These are phyloP conservation scores for Vicugna pacos DNA, from an alignment of 2,113 vertebrate species.

Conservation along the genomic window DNA sequence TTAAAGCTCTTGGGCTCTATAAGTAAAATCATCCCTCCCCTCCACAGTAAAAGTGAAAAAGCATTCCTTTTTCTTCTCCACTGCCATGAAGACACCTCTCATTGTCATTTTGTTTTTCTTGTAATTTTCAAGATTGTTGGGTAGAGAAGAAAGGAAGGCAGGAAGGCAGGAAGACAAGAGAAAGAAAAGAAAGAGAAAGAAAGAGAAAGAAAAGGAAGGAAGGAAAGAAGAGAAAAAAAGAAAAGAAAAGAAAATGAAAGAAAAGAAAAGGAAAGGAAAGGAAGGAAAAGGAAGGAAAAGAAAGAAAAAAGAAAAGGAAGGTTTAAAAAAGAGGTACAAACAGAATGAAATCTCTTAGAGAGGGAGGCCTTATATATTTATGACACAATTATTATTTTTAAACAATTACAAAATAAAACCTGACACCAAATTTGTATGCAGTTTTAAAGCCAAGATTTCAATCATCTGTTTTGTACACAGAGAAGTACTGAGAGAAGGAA, in stretches of 20 bases:
- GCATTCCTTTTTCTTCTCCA: not conserved
- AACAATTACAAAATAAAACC: slow-evolving; percentile 17
- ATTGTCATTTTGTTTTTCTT: not conserved
- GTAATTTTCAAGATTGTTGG: not conserved
- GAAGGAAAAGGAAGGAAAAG: not conserved
- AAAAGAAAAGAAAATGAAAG: not conserved
- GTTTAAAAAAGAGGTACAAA: not conserved
- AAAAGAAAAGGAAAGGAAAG: not conserved
- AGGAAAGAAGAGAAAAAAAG: not conserved
- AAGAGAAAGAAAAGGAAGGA: not conserved
- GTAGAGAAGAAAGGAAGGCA: not conserved
- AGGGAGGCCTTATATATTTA: not conserved
- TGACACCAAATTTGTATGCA: not conserved
- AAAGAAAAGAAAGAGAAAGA: not conserved
- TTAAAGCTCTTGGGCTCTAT: not conserved
- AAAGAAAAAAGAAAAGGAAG: not conserved
- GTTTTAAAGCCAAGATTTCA: not conserved
- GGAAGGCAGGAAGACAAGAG: not conserved
- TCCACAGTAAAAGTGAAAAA: not conserved
- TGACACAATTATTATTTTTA: not conserved
- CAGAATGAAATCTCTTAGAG: not conserved
- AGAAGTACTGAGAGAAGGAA: not conserved
- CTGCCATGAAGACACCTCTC: not conserved
- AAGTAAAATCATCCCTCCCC: not conserved
- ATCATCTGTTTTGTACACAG: not conserved